Conservation (phyloP, 2,888 invertebrate species). For the Ectobius pallidus region DNA sequence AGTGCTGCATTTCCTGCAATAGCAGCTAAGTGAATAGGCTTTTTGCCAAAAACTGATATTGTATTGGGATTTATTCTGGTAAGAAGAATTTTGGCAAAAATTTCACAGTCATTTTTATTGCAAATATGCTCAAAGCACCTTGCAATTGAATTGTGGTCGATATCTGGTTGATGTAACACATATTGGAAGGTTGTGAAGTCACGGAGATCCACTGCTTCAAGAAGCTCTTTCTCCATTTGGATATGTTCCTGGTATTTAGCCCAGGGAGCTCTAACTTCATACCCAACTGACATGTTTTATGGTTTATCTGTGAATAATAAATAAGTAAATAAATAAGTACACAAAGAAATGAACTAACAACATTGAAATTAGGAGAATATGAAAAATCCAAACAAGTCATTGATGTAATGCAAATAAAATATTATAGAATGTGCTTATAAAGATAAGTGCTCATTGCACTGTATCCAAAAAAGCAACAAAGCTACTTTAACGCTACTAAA, state of each 20-base stretch:
- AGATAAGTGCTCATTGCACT: too few species aligned
- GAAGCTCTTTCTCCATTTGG: neutral
- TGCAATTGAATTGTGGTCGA: neutral
- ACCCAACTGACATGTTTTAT: neutral
- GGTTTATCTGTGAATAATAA: too few species aligned
- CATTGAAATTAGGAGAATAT: too few species aligned
- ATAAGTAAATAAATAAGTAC: too few species aligned
- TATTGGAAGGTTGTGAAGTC: neutral
- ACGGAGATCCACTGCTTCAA: neutral
- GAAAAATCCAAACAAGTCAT: too few species aligned
- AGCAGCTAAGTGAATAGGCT: neutral
- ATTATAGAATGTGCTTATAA: too few species aligned
- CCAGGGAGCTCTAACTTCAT: neutral
- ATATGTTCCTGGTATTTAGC: neutral
- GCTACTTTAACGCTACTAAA: too few species aligned
- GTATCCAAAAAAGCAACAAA: too few species aligned
- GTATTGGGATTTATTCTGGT: neutral
- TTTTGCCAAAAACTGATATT: neutral
- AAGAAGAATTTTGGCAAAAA: neutral
- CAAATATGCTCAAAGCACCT: neutral
- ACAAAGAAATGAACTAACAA: too few species aligned
- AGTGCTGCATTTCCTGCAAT: neutral
- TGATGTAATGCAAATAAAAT: too few species aligned
- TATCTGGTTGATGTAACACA: neutral
- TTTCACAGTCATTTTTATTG: neutral